phyloP scores from a whole-genome alignment of 1,140 invertebrate genomes.

The Metaphire vulgaris region DNA sequence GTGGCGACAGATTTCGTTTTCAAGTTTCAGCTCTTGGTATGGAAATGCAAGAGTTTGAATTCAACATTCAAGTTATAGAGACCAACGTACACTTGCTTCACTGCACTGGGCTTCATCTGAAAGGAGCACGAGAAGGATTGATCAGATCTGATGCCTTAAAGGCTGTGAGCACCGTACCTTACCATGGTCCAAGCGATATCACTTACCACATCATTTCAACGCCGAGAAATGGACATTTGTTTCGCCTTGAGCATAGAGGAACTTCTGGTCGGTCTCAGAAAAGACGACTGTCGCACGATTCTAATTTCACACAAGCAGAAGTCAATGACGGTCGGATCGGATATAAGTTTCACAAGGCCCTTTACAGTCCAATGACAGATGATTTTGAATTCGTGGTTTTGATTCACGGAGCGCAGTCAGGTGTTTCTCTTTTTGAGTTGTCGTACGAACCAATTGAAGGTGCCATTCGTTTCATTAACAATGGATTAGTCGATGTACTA shows the following conservation, averaged over 20 bases:
- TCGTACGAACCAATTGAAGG: slow-evolving; percentile 53
- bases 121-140: slow-evolving; percentile 61
- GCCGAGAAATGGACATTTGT: slow-evolving; percentile 56
- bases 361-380: slow-evolving; percentile 72
- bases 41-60: slow-evolving; percentile 66
- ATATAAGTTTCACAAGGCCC: slow-evolving; percentile 63
- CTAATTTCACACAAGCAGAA: slow-evolving; percentile 71
- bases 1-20: slow-evolving; percentile 69
- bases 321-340: slow-evolving; percentile 62
- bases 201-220: slow-evolving; percentile 68
- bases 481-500: slow-evolving; percentile 65
- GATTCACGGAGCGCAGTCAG: slow-evolving; percentile 60
- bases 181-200: slow-evolving; percentile 59
- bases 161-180: slow-evolving; percentile 45
- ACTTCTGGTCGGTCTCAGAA: slow-evolving; percentile 6
- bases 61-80: slow-evolving; percentile 75
- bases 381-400: slow-evolving; percentile 47
- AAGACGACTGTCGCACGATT: slow-evolving; percentile 18
- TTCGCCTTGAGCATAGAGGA: slow-evolving; percentile 1
- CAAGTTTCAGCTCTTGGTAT: slow-evolving; percentile 61
- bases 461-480: slow-evolving; percentile 55
- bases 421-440: slow-evolving; percentile 56
- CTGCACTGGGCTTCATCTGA: slow-evolving; percentile 57
- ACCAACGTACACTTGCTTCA: slow-evolving; percentile 56
- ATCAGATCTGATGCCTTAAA: slow-evolving; percentile 69